These are phyloP conservation scores for Malthinus seriepunctatus DNA, from an alignment of 2,888 invertebrate species.

Conservation along the genomic window DNA sequence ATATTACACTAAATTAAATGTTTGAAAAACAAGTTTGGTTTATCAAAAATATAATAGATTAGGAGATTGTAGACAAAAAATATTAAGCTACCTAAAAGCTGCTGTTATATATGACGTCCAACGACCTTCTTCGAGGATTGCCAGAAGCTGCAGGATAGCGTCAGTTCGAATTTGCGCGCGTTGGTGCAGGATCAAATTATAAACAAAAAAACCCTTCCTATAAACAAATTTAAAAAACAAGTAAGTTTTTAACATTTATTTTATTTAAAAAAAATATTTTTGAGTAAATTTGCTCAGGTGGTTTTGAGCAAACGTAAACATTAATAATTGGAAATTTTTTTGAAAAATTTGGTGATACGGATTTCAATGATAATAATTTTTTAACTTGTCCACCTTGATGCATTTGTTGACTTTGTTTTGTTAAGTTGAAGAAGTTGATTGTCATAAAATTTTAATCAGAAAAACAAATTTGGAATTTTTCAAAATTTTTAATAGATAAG, in stretches of 20 bases:
- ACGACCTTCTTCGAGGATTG: constrained; percentile 34
- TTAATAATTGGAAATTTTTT: not conserved
- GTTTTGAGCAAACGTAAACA: not conserved
- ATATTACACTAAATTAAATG: not conserved
- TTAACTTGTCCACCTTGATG: not conserved
- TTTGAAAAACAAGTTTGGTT: constrained; percentile 1
- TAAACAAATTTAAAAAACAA: constrained; percentile 2
- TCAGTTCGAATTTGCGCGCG: constrained; percentile 31
- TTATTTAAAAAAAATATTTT: not conserved
- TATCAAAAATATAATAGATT: not conserved
- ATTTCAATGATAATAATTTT: not conserved
- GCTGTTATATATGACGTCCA: constrained; percentile 23
- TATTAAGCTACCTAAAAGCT: constrained; percentile 13
- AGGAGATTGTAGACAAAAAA: constrained; percentile 18
- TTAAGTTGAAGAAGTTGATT: no score
- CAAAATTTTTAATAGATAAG: no score
- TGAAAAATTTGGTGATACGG: not conserved
- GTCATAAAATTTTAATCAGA: not conserved
- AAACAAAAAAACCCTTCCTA: not conserved
- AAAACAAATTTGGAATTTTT: not conserved
- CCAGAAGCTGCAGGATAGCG: constrained; percentile 24
- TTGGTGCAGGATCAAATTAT: constrained; percentile 9
- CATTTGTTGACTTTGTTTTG: not conserved
- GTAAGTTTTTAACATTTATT: constrained; percentile 4
- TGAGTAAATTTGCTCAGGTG: not conserved